A percentile compares a stretch with the other conserved stretches of the same genome.
Evolutionary conservation across 2,113 vertebrate genomes (phyloP).

Genomic region (Limnothrissa miodon): DNA sequence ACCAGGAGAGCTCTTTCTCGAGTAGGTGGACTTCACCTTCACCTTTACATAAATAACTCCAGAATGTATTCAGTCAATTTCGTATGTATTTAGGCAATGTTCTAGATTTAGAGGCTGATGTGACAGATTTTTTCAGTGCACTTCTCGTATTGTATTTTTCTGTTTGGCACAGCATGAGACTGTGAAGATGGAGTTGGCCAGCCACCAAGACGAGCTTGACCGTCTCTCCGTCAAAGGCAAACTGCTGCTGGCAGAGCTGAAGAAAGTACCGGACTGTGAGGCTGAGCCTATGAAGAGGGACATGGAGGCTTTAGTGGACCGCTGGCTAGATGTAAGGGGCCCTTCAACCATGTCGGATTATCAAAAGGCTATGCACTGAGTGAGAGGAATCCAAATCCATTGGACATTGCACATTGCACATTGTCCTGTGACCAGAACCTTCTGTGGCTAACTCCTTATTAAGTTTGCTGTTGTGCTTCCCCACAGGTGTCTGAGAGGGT

Average conservation of each 20-base stretch:
- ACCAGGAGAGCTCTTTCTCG: constrained; percentile 80
- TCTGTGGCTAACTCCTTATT: not conserved
- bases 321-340: constrained; percentile 92
- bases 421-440: not conserved
- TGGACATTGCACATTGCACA: not conserved
- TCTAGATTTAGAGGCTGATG: not conserved
- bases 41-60: no score
- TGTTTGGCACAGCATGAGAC: constrained; percentile 81
- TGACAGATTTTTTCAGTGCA: not conserved
- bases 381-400: not conserved
- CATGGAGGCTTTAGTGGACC: constrained; percentile 83
- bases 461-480: not conserved
- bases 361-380: not conserved
- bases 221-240: constrained; percentile 86
- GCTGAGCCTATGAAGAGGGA: constrained; percentile 75
- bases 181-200: constrained; percentile 77
- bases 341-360: not conserved
- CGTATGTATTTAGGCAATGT: not conserved
- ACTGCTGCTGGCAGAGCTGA: constrained; percentile 83
- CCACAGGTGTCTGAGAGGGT: constrained; percentile 84
- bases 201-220: constrained; percentile 83
- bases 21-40: constrained; percentile 66
- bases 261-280: constrained; percentile 82
- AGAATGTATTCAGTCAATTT: not conserved
- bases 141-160: constrained; percentile 9